Base-by-base conservation (phyloP, 2,113 vertebrate genomes). In the Dipodomys stephensi region DNA sequence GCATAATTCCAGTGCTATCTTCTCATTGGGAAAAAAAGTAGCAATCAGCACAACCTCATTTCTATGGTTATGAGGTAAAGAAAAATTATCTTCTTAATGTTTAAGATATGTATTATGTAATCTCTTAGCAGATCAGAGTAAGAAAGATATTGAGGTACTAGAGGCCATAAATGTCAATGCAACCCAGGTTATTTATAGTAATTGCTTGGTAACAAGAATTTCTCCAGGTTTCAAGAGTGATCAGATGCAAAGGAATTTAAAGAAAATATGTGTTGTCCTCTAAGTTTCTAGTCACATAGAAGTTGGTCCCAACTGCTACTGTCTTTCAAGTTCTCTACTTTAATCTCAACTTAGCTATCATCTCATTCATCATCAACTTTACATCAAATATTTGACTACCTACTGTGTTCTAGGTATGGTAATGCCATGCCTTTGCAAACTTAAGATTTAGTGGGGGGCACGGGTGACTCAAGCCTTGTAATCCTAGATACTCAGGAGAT, bases 91-190 rank as follows among this genome's bases (percentile, higher is more conserved):
- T 68, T 90, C 4, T 35, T 76, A 77, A 71, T 53, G 71, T 89
- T 83, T 86, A 67, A 39, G n/a, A 78, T 72, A 60, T 57, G 39
- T n/a, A 49, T 57, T 30, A 44, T 49, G 20, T 72, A 74, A 44
- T 84, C 35, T 83, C 46, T 88, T n/a, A 74, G 46, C 20, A 83
- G 88, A 84, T 83, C 35, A 32, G 11, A 91, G 64, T 49, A 74
- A 87, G 3, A 16, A 84, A 46, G 60, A 25, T n/a, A 25, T 30
- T 69, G 35, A 90, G 30, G 25, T 53, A 6, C 18, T 35, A 19
- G 15, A 64, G 30, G 72, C 35, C 32, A 53, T 72, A 49, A 79
- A 23, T 27, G 1, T 62, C 35, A 74, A 80, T 16, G 84, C 0
- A 64, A 6, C 22, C 27, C 25, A 30, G 4, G 10, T 4, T 49